Evolutionary conservation across 2,888 invertebrate species (phyloP).

Genomic region (Philonicus albiceps): DNA sequence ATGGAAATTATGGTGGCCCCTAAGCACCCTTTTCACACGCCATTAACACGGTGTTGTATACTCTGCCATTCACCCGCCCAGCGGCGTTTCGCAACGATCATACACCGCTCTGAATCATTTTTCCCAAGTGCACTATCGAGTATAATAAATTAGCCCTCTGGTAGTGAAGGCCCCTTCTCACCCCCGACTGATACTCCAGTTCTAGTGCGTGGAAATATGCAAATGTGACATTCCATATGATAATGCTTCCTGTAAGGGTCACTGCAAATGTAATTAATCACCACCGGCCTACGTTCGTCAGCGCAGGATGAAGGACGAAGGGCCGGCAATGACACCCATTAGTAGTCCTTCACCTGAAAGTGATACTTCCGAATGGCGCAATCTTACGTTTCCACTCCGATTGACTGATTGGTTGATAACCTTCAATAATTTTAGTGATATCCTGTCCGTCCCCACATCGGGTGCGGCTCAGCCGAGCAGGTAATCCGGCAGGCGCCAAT

Average conservation of each 20-base stretch:
- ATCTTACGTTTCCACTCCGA: constrained; percentile 17
- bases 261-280: constrained; percentile 24
- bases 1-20: background rate
- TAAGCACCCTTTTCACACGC: background rate
- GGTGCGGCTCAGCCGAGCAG: background rate
- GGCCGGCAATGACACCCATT: background rate
- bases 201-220: constrained; percentile 19
- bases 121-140: constrained; percentile 15
- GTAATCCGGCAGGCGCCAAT: background rate
- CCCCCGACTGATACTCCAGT: background rate
- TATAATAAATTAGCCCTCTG: constrained; percentile 35
- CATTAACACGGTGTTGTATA: constrained; percentile 24
- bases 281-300: background rate
- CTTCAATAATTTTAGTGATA: background rate
- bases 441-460: background rate
- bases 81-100: background rate
- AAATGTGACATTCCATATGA: constrained; percentile 33
- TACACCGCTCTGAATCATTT: background rate
- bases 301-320: background rate
- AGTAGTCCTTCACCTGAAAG: background rate
- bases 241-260: background rate
- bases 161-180: constrained; percentile 6
- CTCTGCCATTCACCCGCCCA: background rate
- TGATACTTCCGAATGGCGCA: background rate
- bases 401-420: constrained; percentile 9